Evolutionary conservation across 2,888 invertebrate genomes (phyloP).

Genomic region (Sphaeridia pumilis): DNA sequence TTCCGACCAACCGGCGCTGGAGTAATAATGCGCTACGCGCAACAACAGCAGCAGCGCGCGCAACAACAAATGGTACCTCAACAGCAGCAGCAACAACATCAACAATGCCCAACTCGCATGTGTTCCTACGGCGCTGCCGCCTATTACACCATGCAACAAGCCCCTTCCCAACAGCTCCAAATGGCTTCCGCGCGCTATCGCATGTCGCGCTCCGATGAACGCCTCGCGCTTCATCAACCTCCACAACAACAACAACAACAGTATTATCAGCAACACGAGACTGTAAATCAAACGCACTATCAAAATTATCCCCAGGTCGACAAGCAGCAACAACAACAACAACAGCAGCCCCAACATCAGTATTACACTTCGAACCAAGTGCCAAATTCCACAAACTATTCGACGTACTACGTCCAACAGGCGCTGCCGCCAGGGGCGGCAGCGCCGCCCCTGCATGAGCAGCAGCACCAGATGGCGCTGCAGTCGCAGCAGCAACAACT

Average conservation of each 20-base stretch:
- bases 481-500: too few relatives aligned
- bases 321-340: background rate
- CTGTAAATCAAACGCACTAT: background rate
- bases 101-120: slow-evolving; percentile 1
- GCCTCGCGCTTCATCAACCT: slow-evolving; percentile 1
- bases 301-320: background rate
- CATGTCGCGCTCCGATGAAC: background rate
- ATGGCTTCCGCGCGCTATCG: background rate
- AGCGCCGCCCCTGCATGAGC: background rate
- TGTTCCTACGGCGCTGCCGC: background rate
- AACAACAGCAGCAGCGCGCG: background rate
- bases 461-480: background rate
- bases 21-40: background rate
- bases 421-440: too few relatives aligned
- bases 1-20: slow-evolving; percentile 12
- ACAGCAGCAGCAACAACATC: slow-evolving; percentile 2
- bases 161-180: too few relatives aligned
- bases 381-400: too few relatives aligned
- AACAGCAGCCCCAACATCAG: too few relatives aligned
- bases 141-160: background rate
- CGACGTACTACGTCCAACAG: too few relatives aligned
- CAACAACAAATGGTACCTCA: background rate
- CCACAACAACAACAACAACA: slow-evolving; percentile 15
- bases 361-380: too few relatives aligned
- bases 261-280: slow-evolving; percentile 6